Percentiles rank a stretch among this genome's conserved stretches.
Conservation (phyloP, 2,888 invertebrate genomes). For the Drosophila quinaria region DNA sequence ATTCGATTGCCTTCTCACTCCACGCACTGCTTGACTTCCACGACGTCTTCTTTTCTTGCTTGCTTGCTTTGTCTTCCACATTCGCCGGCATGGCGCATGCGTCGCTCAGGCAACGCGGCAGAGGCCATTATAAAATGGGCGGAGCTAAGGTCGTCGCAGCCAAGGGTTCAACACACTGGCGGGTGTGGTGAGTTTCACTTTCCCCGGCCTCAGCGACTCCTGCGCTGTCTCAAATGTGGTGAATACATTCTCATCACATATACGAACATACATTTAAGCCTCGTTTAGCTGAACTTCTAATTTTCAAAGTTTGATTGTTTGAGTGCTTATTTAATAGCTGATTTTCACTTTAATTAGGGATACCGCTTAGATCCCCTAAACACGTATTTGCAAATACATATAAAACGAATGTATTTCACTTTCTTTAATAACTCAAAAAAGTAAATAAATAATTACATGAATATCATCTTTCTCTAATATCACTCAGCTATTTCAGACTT, state of each 20-base stretch:
- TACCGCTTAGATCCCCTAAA: no score
- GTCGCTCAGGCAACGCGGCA: slow-evolving; percentile 55
- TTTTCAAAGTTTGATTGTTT: no score
- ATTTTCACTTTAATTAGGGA: no score
- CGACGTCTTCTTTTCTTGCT: slow-evolving; percentile 28
- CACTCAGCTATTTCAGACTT: no score
- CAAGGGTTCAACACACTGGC: slow-evolving; percentile 52
- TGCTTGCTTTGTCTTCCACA: slow-evolving; percentile 53
- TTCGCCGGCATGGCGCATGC: slow-evolving; percentile 69
- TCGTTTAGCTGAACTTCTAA: no score
- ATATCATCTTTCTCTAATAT: no score
- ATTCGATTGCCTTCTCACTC: slow-evolving; percentile 13
- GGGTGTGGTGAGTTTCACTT: slow-evolving; percentile 69
- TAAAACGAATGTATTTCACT: no score
- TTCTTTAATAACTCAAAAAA: no score
- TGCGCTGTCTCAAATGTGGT: slow-evolving; percentile 28
- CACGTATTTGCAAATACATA: no score
- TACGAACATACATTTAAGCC: no score
- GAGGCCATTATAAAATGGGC: slow-evolving; percentile 85
- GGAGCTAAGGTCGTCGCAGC: slow-evolving; percentile 73
- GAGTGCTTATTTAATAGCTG: no score
- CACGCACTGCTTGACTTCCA: slow-evolving; percentile 17
- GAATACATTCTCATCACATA: slow-evolving; percentile 4
- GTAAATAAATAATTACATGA: no score
- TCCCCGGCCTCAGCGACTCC: slow-evolving; percentile 24